A percentile compares a stretch with the other conserved stretches of the same genome.
Evolutionary conservation across 2,113 vertebrate genomes (phyloP).

Genomic region (Eidolon helvum): DNA sequence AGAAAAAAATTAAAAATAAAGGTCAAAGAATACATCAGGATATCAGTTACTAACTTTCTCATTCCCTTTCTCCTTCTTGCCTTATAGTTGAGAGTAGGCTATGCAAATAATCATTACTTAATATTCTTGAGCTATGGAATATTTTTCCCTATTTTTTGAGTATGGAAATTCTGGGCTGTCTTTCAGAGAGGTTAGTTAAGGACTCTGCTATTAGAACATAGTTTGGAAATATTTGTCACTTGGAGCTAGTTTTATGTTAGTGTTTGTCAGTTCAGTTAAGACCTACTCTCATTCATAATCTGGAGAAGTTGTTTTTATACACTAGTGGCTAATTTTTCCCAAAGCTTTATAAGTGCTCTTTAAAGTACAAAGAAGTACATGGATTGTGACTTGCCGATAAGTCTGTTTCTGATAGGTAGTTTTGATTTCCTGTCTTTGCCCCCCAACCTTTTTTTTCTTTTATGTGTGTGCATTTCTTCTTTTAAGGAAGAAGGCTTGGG

Average conservation of each 20-base stretch:
- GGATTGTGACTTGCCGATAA: neutral
- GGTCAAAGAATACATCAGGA: neutral
- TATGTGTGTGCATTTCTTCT: neutral
- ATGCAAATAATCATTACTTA: neutral
- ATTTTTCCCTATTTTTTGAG: neutral
- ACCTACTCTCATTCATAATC: neutral
- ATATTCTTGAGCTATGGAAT: neutral
- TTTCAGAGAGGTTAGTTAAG: constrained; percentile 32
- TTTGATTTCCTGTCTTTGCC: neutral
- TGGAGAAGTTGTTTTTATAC: neutral
- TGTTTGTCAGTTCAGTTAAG: neutral
- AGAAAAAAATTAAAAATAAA: neutral
- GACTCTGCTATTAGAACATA: constrained; percentile 8
- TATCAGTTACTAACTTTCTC: neutral
- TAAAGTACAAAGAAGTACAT: neutral
- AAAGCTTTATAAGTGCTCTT: constrained; percentile 9
- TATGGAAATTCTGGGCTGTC: constrained; percentile 29
- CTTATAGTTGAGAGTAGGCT: neutral
- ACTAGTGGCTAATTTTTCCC: neutral
- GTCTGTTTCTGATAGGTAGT: neutral
- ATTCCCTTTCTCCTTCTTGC: neutral
- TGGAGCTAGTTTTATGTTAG: constrained; percentile 19
- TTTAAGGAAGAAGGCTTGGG: neutral
- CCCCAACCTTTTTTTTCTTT: neutral
- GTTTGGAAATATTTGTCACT: constrained; percentile 28